Evolutionary conservation across 2,797 vertebrate species (phyloP).

Genomic region (Aplochiton taeniatus): DNA sequence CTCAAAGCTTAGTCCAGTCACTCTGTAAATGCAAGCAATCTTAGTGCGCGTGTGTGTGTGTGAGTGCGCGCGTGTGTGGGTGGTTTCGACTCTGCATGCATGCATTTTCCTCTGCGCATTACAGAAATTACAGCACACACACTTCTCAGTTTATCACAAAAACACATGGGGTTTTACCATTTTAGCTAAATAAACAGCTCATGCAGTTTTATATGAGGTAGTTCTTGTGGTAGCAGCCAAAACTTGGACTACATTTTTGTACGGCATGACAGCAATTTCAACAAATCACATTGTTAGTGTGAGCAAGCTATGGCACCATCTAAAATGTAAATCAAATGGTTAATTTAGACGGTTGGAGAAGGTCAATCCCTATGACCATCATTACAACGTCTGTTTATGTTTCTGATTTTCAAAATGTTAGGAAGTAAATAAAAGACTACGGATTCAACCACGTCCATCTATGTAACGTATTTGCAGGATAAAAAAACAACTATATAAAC

Average conservation of each 20-base stretch:
- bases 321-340: conserved; percentile 36
- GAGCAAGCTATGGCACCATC: conserved; percentile 37
- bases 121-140: too few relatives aligned
- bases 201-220: conserved; percentile 46
- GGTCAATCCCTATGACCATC: too few relatives aligned
- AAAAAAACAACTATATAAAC: too few relatives aligned
- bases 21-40: too few relatives aligned
- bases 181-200: conserved; percentile 50
- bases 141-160: too few relatives aligned
- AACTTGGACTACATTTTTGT: conserved; percentile 19
- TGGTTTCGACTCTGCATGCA: not conserved
- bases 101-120: not conserved
- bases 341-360: conserved; percentile 27
- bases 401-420: not conserved
- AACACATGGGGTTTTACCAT: conserved; percentile 23
- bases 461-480: too few relatives aligned
- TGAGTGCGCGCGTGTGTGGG: not conserved
- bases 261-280: conserved; percentile 29
- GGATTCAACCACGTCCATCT: too few relatives aligned
- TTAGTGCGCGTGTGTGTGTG: conserved; percentile 1
- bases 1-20: too few relatives aligned
- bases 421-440: too few relatives aligned
- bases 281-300: conserved; percentile 20
- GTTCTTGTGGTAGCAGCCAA: conserved; percentile 27
- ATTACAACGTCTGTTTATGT: not conserved